Percentiles rank a stretch among this genome's conserved stretches.
Conservation (phyloP, 2,797 vertebrate genomes). For the Lophotriccus pileatus region DNA sequence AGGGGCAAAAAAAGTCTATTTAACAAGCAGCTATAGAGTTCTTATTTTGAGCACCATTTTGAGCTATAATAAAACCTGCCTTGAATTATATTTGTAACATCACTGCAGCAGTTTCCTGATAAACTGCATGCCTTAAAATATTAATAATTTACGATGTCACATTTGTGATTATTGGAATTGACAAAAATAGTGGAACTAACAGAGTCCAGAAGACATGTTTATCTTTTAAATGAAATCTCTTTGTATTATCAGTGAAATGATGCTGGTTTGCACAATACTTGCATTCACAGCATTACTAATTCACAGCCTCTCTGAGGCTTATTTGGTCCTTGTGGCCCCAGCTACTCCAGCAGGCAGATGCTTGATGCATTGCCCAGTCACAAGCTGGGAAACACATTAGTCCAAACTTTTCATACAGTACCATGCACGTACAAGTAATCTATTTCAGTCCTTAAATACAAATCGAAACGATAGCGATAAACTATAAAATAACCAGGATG, state of each 20-base stretch:
- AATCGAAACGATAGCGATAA: not conserved
- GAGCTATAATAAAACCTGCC: not conserved
- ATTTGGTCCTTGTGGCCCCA: not conserved
- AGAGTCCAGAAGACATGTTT: not conserved
- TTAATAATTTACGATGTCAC: not conserved
- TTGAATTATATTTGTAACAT: not conserved
- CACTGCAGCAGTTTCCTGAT: not conserved
- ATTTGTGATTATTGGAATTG: not conserved
- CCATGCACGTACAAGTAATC: not conserved
- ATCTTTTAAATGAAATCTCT: not conserved
- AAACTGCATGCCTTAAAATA: not conserved
- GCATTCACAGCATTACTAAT: not conserved
- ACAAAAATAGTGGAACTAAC: not conserved
- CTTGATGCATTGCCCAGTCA: not conserved
- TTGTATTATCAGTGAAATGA: not conserved
- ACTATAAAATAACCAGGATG: not conserved
- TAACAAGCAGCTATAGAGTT: not conserved
- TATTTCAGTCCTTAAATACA: not conserved
- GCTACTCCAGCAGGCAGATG: not conserved
- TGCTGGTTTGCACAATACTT: not conserved
- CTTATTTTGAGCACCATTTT: not conserved
- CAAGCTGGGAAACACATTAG: not conserved
- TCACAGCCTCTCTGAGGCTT: not conserved
- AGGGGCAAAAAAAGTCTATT: rapidly evolving
- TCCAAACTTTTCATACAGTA: not conserved